phyloP scores from a whole-genome alignment of 2,888 invertebrate genomes.

The Teleiodes luculella region DNA sequence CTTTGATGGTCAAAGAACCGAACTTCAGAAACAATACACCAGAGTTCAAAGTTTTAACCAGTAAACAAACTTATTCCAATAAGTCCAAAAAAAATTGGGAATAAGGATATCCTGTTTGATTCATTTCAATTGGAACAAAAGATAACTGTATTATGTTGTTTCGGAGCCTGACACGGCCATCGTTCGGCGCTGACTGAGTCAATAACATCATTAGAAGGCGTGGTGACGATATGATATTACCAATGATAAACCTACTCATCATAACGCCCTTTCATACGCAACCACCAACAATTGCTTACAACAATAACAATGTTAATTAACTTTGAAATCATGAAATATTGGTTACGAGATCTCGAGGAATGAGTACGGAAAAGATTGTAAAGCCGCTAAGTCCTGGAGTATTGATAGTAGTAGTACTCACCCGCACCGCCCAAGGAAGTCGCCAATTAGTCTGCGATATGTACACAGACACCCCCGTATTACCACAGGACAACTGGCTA shows the following conservation, averaged over 20 bases:
- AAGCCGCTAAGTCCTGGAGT: conserved; percentile 43
- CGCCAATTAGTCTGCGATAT: conserved; percentile 50
- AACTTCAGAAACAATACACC: too few relatives aligned
- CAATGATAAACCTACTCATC: conserved; percentile 54
- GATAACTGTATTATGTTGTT: not conserved
- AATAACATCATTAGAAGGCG: conserved; percentile 32
- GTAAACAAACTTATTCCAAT: conserved; percentile 16
- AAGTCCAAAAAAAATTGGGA: conserved; percentile 7
- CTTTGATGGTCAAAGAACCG: too few relatives aligned
- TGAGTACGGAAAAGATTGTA: conserved; percentile 24
- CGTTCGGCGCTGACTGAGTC: conserved; percentile 22
- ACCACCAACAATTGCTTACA: conserved; percentile 1
- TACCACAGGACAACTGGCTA: conserved; percentile 38
- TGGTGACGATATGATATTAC: conserved; percentile 50
- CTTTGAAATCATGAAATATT: not conserved
- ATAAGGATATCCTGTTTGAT: conserved; percentile 11
- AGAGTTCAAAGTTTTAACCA: not conserved
- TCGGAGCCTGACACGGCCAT: not conserved
- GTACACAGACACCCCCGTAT: conserved; percentile 42
- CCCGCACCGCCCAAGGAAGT: conserved; percentile 68
- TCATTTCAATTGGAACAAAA: conserved; percentile 3
- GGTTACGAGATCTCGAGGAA: conserved; percentile 7
- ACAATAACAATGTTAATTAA: not conserved
- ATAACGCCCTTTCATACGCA: conserved; percentile 59
- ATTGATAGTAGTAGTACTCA: conserved; percentile 60